Evolutionary conservation across 2,797 vertebrate species (phyloP).

Genomic region (Tolypeutes matacus): DNA sequence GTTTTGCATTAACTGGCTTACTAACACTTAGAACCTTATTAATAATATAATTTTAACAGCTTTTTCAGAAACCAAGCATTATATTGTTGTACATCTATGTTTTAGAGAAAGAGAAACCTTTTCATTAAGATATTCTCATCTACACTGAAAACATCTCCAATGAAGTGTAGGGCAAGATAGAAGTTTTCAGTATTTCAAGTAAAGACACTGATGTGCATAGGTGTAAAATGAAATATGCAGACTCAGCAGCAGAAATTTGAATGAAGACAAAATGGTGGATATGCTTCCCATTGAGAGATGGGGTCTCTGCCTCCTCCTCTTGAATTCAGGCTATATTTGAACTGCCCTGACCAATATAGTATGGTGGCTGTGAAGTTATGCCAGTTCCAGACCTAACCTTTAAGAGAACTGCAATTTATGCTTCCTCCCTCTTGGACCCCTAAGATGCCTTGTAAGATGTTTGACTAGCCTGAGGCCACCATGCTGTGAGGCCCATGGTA

Average conservation of each 20-base stretch:
- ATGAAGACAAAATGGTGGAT: not conserved
- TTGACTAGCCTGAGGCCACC: not conserved
- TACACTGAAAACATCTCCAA: not conserved
- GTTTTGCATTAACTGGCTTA: not conserved
- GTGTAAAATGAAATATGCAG: not conserved
- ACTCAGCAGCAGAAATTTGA: not conserved
- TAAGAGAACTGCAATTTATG: not conserved
- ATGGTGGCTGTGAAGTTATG: not conserved
- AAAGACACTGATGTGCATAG: not conserved
- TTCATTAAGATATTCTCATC: not conserved
- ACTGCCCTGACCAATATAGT: not conserved
- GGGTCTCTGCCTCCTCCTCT: not conserved
- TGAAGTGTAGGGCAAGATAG: not conserved
- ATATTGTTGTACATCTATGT: not conserved
- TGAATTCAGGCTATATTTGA: not conserved
- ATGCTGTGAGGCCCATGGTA: not conserved
- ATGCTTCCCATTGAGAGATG: not conserved
- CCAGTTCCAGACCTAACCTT: not conserved
- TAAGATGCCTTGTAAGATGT: not conserved
- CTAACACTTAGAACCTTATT: not conserved
- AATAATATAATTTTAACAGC: not conserved
- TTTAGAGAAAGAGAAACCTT: not conserved
- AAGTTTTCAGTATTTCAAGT: slow-evolving; percentile 9
- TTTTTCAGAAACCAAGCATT: not conserved
- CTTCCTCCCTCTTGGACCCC: not conserved